Conservation (phyloP, 2,113 vertebrate species). For the Penelope pileata region DNA sequence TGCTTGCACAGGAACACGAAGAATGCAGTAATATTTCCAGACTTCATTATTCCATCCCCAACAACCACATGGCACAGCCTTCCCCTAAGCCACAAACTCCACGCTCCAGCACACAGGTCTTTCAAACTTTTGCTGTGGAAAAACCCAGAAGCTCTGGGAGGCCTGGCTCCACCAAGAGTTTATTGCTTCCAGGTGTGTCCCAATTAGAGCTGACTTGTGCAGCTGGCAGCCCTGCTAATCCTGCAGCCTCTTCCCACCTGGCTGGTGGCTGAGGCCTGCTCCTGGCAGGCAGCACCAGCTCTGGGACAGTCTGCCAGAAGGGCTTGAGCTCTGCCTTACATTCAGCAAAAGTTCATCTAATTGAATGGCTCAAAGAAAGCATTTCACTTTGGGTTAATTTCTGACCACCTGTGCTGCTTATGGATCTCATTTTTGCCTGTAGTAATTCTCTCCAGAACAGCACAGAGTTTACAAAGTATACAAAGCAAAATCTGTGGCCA, state of each 20-base stretch:
- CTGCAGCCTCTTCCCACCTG: not conserved
- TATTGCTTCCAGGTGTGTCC: not conserved
- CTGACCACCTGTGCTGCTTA: not conserved
- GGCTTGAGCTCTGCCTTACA: not conserved
- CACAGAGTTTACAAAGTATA: not conserved
- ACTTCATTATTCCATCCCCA: not conserved
- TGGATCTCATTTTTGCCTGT: not conserved
- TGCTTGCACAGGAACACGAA: not conserved
- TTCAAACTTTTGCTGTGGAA: fast-evolving
- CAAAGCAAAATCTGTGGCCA: not conserved
- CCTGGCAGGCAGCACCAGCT: not conserved
- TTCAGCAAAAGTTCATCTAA: not conserved
- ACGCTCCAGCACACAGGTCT: fast-evolving
- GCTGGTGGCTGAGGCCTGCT: not conserved
- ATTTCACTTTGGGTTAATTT: not conserved
- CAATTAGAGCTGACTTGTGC: fast-evolving
- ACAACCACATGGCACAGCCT: not conserved
- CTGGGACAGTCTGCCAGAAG: not conserved
- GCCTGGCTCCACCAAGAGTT: not conserved
- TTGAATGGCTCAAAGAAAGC: not conserved
- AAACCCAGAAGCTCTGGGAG: fast-evolving
- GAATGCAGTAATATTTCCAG: fast-evolving
- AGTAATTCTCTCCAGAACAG: not conserved
- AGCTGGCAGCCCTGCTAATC: not conserved
- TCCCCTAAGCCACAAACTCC: not conserved